Base-by-base conservation (phyloP, 2,797 vertebrate genomes). In the Enteromius anoplus region DNA sequence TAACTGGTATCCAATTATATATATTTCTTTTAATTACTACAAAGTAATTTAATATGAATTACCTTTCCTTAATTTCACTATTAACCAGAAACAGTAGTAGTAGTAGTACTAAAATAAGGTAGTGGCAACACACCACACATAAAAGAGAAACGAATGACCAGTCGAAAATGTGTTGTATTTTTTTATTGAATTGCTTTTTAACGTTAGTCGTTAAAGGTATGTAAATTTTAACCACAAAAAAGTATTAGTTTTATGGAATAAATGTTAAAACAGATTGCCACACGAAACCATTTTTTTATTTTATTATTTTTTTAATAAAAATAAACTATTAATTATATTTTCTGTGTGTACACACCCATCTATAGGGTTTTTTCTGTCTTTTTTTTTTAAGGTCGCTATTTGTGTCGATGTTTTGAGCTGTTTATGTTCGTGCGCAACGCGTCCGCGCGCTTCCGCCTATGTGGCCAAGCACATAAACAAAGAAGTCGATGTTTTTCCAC, bases 371-470 rank as follows among this genome's bases (percentile, higher is more conserved):
- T n/a, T n/a, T 34, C 2, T 3, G 12, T 37, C 5, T 6, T 1
- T 6, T 29, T 42, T 64, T 5, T 23, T 34, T 42, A 2, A 19
- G 3, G 19, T 42, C 17, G 37, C 42, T 29, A 2, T 26, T 71
- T 51, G 14, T 45, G 78, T 60, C 37, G 69, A 72, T 9, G 21
- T 26, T 77, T 78, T 49, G 14, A 17, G 37, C 40, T 37, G 82
- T 78, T 84, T 78, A 51, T 64, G 45, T 80, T 64, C 42, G 77
- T 80, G 77, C 69, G 70, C 77, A 80, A 58, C 23, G 69, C 76
- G 58, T 7, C 69, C 71, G 53, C 62, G 73, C 68, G 84, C 82
- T 87, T 85, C 86, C 81, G 86, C 80, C 34, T 81, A 87, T 85
- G 86, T 84, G 84, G 78, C 86, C 68, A 21, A 49, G 5, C 66